Evolutionary conservation across 2,113 vertebrate species (phyloP), one percentile per base, ranked within the genome.

Genomic region (Nansenia antarctica): DNA sequence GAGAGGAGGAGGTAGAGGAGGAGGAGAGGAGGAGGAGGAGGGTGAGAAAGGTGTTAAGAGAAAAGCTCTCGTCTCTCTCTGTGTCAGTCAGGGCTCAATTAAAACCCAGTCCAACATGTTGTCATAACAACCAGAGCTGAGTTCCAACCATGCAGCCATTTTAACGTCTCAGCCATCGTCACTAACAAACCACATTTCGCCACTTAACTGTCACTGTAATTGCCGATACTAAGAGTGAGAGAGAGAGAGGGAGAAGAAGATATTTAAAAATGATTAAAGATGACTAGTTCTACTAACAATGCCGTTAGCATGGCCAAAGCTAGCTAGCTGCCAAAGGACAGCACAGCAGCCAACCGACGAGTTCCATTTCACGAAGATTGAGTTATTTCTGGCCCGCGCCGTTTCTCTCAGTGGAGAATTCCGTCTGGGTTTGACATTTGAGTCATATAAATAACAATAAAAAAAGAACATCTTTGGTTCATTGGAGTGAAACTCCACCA

Each of bases 361-460:
- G 32, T 68, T 52, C 0, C 0, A 5, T 60, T 71, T 60, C 76
- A 65, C 2, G 62, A 60, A 55, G n/a, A 37, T 45, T 58, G 68
- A 57, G 2, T 55, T 72, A 72, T 80, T 78, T 77, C 35, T 67
- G 67, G 5, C 22, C 12, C 49, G 9, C n/a, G n/a, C 37, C 22
- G 60, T 81, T 67, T n/a, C 74, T 79, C 69, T 60, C 70, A 27
- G 66, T 62, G 61, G 70, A 75, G 76, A 81, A 87, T 85, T 83
- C 55, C 80, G 83, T 86, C 81, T 53, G 49, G 9, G 26, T 63
- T n/a, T 83, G 88, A 87, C 88, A 80, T 89, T 89, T 85, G 63
- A 37, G 79, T 79, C 55, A 62, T 57, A 78, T 72, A 81, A 83
- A 84, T 80, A 65, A 83, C 76, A 86, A 72, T 72, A 65, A n/a